phyloP scores from a whole-genome alignment of 2,113 vertebrate genomes.

The Eclectus roratus region DNA sequence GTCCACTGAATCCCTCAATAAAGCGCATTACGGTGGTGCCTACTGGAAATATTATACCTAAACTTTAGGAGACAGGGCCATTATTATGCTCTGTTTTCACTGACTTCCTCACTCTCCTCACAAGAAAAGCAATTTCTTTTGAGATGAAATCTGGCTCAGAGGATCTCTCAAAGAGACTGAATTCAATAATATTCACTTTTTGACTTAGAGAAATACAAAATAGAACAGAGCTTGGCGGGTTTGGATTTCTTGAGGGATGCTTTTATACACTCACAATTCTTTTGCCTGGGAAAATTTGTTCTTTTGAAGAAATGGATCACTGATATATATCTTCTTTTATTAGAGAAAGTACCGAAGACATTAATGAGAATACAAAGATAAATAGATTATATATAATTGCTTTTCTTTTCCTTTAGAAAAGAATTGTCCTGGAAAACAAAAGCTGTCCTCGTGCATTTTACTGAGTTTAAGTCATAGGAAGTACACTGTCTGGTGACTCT shows the following conservation, averaged over 20 bases:
- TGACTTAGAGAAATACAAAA: background rate
- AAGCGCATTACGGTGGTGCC: background rate
- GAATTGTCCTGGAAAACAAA: background rate
- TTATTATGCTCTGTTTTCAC: background rate
- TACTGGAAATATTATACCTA: background rate
- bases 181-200: background rate
- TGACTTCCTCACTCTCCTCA: background rate
- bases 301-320: background rate
- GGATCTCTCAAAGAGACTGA: background rate
- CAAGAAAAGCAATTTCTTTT: slow-evolving; percentile 12
- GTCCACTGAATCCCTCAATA: background rate
- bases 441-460: background rate
- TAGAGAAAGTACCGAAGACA: background rate
- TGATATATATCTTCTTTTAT: background rate
- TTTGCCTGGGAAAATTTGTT: background rate
- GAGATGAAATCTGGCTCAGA: background rate
- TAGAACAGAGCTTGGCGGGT: background rate
- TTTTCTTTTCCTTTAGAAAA: background rate
- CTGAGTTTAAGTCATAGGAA: background rate
- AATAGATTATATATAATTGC: background rate
- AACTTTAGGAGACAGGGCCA: background rate
- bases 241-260: background rate
- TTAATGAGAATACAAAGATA: background rate
- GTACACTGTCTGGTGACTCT: background rate
- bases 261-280: background rate